Base-by-base conservation (phyloP, 2,797 vertebrate species). In the Melanogrammus aeglefinus region DNA sequence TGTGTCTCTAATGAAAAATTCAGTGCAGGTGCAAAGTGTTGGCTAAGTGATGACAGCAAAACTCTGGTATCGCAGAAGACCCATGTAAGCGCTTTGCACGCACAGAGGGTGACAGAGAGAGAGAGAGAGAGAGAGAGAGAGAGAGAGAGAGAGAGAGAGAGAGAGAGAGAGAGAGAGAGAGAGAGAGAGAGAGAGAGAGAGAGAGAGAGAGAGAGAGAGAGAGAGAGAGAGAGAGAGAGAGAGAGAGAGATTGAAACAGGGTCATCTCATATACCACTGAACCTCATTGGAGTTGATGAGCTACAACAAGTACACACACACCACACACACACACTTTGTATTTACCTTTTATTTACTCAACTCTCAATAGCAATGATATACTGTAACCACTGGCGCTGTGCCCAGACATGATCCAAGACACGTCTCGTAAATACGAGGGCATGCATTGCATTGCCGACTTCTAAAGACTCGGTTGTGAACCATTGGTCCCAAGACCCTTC, bases 1-100 rank as follows among this genome's bases (percentile, higher is more conserved):
- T 70, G 72, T 75, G 77, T 79, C 57, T 63, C 21, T 73, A 85
- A 89, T 91, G 83, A 88, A 89, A 87, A 83, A 87, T 88, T 89
- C 85, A 89, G 86, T 76, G 74, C 72, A 70, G 77, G 81, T 86
- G 88, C 83, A 88, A 89, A 88, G 80, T 79, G 80, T 91, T 89
- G 86, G 87, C 87, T 86, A 88, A 89, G 89, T 91, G 91, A 90
- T 88, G 29, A 86, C 82, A 90, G 86, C 78, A 79, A 85, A 85
- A 82, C 87, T 87, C 84, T 89, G 89, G 87, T 88, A 86, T 85
- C 89, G 87, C 85, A 89, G 88, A 91, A 90, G 87, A 90, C 86
- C 88, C 71, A 85, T 29, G 44, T 86, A 86, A 91, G 90, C 88
- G 85, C 78, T 87, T 91, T 84, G 47, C 47, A 57, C 47, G 21